These are phyloP conservation scores for Augochlorella aurata DNA, from an alignment of 2,888 invertebrate species.

Conservation along the genomic window DNA sequence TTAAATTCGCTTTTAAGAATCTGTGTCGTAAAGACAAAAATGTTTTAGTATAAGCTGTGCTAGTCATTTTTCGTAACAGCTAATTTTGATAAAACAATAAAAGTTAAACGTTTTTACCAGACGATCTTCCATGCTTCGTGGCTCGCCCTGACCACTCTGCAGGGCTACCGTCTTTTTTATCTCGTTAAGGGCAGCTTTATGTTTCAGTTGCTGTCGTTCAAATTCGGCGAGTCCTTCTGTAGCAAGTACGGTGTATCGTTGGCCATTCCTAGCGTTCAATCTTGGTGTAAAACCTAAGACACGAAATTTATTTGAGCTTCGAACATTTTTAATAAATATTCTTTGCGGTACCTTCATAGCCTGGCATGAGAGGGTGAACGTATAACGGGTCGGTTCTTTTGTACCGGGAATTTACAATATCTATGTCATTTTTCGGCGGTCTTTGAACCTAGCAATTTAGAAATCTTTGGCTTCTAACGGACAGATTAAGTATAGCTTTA, in stretches of 20 bases:
- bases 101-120: slow-evolving; percentile 82
- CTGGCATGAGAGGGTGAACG: slow-evolving; percentile 88
- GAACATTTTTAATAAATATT: background rate
- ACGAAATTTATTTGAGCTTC: background rate
- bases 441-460: slow-evolving; percentile 82
- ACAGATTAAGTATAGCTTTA: background rate
- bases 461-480: background rate
- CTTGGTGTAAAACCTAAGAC: slow-evolving; percentile 86
- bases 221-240: slow-evolving; percentile 89
- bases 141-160: slow-evolving; percentile 86
- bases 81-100: background rate
- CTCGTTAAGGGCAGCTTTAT: slow-evolving; percentile 85
- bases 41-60: background rate
- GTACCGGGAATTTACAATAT: slow-evolving; percentile 86
- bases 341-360: slow-evolving; percentile 86
- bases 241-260: slow-evolving; percentile 88
- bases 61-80: background rate
- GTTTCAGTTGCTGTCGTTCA: slow-evolving; percentile 85
- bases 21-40: slow-evolving; percentile 80
- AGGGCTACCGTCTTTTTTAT: slow-evolving; percentile 85
- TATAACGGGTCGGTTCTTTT: slow-evolving; percentile 87
- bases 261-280: slow-evolving; percentile 86
- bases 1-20: slow-evolving; percentile 87
- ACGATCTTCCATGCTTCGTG: slow-evolving; percentile 85
- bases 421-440: slow-evolving; percentile 87